phyloP scores from a whole-genome alignment of 2,113 vertebrate species.

The Phrynosoma platyrhinos region DNA sequence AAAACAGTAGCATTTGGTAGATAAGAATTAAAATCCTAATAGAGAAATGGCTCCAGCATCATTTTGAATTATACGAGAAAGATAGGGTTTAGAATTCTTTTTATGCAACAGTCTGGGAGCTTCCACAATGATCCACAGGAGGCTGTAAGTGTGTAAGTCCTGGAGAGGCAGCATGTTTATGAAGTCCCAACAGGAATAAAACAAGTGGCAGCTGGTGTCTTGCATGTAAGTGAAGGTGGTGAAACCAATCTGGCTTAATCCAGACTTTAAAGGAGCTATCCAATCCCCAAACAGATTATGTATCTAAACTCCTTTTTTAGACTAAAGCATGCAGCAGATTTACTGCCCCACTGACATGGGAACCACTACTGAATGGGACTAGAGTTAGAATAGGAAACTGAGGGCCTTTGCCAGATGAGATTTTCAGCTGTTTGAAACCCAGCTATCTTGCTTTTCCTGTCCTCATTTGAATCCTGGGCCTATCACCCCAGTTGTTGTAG shows the following conservation, averaged over 20 bases:
- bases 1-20: slow-evolving; percentile 58
- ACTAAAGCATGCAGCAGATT: no score
- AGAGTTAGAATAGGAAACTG: not conserved
- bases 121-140: slow-evolving; percentile 6
- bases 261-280: no score
- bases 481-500: not conserved
- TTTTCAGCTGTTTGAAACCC: not conserved
- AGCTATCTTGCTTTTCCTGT: not conserved
- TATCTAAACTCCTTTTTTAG: no score
- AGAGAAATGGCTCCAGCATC: slow-evolving; percentile 50
- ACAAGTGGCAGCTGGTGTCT: not conserved
- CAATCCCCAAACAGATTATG: no score
- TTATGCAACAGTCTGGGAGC: slow-evolving; percentile 28
- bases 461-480: not conserved
- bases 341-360: no score
- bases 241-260: no score
- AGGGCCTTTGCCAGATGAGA: no score
- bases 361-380: not conserved
- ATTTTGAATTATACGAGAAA: slow-evolving; percentile 47
- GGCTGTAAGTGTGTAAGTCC: not conserved
- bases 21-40: slow-evolving; percentile 52
- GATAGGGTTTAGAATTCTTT: slow-evolving; percentile 13
- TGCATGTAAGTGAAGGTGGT: no score
- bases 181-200: not conserved
- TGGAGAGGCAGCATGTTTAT: not conserved